Evolutionary conservation across 2,888 invertebrate species (phyloP), one percentile per base, ranked within the genome.

Genomic region (Eudasyphora cyanicolor): DNA sequence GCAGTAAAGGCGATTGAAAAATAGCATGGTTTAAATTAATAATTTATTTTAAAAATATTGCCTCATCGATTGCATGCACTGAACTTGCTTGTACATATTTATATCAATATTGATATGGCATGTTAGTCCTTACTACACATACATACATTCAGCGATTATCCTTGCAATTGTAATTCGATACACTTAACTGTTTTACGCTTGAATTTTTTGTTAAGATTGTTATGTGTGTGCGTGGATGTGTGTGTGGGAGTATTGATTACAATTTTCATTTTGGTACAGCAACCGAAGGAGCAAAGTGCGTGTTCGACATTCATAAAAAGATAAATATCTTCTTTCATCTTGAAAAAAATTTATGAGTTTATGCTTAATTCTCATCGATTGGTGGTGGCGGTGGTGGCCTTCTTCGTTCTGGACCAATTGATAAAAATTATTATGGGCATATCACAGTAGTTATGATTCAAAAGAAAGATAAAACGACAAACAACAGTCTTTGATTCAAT

Each of bases 131-230:
- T 67, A 42, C n/a, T n/a, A n/a, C n/a, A n/a, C n/a, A n/a, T n/a
- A n/a, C n/a, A n/a, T 51, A 69, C 35, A 70, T 73, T 38, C 67
- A 42, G 49, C 29, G 42, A 57, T 73, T 73, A 57, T 73, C 73
- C 73, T 76, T 76, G 35, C 71, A 51, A 76, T 76, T 81, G 78
- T 74, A 79, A 84, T 81, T 84, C 76, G 73, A 71, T 79, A 76
- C 84, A 84, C 73, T 76, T 84, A n/a, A 21, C 71, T 14, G 32
- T 14, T 49, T 45, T 45, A n/a, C 45, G 45, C 45, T n/a, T 14
- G n/a, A 45, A n/a, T n/a, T 45, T n/a, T 45, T 24, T 27, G 21
- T 21, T 54, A 54, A 21, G 27, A 29, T 60, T 54, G n/a, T n/a
- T n/a, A n/a, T n/a, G n/a, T n/a, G n/a, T n/a, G n/a, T n/a, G 21